Conservation (phyloP, 2,888 invertebrate genomes). For the Leucophenga maculata region DNA sequence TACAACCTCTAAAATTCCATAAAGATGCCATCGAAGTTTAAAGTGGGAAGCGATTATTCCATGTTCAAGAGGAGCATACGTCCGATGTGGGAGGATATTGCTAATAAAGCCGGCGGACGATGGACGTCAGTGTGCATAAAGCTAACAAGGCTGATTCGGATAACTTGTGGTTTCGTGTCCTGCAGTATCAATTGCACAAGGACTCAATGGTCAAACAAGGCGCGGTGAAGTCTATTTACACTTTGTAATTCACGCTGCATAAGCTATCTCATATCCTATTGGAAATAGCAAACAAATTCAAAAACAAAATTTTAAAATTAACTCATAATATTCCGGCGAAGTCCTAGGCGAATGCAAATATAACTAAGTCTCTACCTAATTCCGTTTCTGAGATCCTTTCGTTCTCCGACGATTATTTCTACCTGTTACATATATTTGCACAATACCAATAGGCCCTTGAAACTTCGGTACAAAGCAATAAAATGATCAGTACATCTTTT, state of each 20-base stretch:
- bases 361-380: too few species aligned
- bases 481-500: too few species aligned
- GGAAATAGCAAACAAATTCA: too few species aligned
- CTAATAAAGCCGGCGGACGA: constrained; percentile 85
- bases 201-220: constrained; percentile 88
- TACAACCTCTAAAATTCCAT: constrained; percentile 83
- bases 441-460: too few species aligned
- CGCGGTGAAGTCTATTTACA: constrained; percentile 77
- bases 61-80: constrained; percentile 79
- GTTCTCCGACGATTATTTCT: too few species aligned
- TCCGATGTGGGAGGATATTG: constrained; percentile 93
- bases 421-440: too few species aligned
- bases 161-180: constrained; percentile 84
- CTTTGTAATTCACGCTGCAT: constrained; percentile 47
- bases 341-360: too few species aligned
- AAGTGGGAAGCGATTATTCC: constrained; percentile 84
- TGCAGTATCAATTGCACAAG: constrained; percentile 84
- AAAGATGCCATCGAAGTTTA: constrained; percentile 83
- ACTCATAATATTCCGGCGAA: too few species aligned
- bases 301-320: background rate
- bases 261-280: too few species aligned
- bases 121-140: constrained; percentile 84
- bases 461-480: too few species aligned
- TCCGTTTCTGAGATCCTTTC: too few species aligned
- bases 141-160: constrained; percentile 78